Base-by-base conservation (phyloP, 2,113 vertebrate species). In the Crypturellus undulatus region DNA sequence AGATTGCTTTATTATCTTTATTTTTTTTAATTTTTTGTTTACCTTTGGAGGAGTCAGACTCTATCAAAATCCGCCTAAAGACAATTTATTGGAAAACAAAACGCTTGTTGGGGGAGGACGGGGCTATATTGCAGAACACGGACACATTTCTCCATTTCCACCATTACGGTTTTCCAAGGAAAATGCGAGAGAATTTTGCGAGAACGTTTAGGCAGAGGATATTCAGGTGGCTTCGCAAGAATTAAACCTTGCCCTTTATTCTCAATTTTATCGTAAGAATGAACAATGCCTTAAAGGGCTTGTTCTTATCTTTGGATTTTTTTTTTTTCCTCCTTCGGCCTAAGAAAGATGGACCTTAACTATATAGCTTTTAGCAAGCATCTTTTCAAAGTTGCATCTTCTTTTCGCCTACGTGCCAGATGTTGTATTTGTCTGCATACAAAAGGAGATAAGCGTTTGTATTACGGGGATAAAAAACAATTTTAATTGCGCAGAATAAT, bases 91-190 rank as follows among this genome's bases (percentile, higher is more conserved):
- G 91, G 52, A 76, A 65, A 69, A 36, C 34, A 81, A 84, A 56
- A 4, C 51, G 79, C 51, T 87, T 67, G 36, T 19, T 70, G 47
- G 59, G 90, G 86, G 47, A 90, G 45, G 58, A 69, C 65, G 60
- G 47, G 54, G 69, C 25, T 64, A 2, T 10, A 2, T 45, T 90
- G 42, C 47, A 81, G 49, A 83, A 71, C 76, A 88, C 84, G 51
- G 56, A 81, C 64, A 78, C 25, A 34, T 60, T 93, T 88, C 86
- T 93, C 68, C 69, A 5, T 81, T 87, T 76, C 80, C 93, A 90
- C 87, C 89, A 68, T 84, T 87, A 56, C 59, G 77, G 47, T 88
- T 91, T 98, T 92, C 84, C 92, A 90, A 68, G 42, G 90, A 87
- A 95, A 95, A 95, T 30, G 21, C 72, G 67, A 75, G 63, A 21